phyloP scores from a whole-genome alignment of 2,113 vertebrate species.

The Varanus salvator region DNA sequence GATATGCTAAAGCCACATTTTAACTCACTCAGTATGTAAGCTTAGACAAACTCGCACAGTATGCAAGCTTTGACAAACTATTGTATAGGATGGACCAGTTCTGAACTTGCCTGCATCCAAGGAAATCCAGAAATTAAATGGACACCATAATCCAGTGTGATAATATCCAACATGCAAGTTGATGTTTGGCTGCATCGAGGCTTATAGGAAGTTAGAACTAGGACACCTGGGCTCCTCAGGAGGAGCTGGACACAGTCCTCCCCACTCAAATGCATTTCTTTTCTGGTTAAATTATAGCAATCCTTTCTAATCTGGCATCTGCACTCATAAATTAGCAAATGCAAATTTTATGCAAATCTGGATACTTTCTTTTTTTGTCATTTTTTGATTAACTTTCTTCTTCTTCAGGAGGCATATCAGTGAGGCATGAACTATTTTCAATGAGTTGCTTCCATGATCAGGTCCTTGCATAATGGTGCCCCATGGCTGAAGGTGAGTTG shows the following conservation, averaged over 20 bases:
- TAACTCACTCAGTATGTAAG: not conserved
- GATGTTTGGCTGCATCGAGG: accelerated
- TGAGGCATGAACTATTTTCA: not conserved
- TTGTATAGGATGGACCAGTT: not conserved
- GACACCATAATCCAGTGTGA: accelerated
- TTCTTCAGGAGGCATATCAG: no score
- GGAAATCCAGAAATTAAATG: not conserved
- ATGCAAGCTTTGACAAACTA: not conserved
- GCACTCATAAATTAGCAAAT: no score
- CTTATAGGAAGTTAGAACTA: not conserved
- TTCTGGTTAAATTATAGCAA: no score
- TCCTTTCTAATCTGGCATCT: no score
- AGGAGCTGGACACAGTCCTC: not conserved
- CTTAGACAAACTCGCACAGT: not conserved
- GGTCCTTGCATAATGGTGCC: not conserved
- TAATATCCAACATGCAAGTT: not conserved
- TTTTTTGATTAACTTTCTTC: no score
- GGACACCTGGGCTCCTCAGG: not conserved
- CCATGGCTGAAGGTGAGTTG: not conserved
- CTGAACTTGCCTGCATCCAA: not conserved
- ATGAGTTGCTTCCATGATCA: not conserved
- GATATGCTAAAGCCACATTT: not conserved
- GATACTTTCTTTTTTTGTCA: no score
- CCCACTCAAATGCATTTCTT: no score
- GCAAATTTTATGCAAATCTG: no score